phyloP scores from a whole-genome alignment of 2,888 invertebrate genomes.

The Scaptomyza caliginosa region DNA sequence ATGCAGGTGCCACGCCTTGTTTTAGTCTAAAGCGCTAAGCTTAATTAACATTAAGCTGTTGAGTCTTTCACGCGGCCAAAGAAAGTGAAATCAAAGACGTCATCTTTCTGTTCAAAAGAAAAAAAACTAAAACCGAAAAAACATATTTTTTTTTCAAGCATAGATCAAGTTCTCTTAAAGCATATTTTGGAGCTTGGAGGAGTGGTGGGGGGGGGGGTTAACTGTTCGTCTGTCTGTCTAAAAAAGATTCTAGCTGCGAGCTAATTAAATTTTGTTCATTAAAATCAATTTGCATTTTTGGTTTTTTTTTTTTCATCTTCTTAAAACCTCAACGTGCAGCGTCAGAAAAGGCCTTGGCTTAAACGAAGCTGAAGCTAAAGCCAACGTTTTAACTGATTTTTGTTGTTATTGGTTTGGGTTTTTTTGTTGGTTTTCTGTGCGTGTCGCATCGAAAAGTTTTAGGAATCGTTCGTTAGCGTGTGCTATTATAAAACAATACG shows the following conservation, averaged over 20 bases:
- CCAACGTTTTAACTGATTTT: constrained; percentile 50
- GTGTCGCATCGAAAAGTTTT: constrained; percentile 39
- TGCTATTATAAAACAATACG: constrained; percentile 41
- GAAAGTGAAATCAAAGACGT: constrained; percentile 59
- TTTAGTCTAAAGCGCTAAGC: constrained; percentile 37
- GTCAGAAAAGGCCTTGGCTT: constrained; percentile 78
- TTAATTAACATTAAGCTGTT: constrained; percentile 63
- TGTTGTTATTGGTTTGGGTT: constrained; percentile 2
- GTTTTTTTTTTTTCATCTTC: too few relatives aligned
- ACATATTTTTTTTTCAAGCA: background rate
- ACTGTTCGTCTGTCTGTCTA: constrained; percentile 2
- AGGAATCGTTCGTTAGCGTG: constrained; percentile 52
- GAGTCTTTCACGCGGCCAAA: constrained; percentile 52
- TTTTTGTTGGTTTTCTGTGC: constrained; percentile 29
- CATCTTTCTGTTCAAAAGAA: constrained; percentile 11
- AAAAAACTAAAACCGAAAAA: background rate
- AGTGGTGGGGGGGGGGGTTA: constrained; percentile 5
- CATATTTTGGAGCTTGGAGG: constrained; percentile 25
- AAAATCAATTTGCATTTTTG: constrained; percentile 80
- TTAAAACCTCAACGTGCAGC: constrained; percentile 61
- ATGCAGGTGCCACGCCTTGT: constrained; percentile 50
- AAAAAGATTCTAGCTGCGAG: constrained; percentile 75
- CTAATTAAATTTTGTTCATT: constrained; percentile 81
- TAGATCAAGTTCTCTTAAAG: background rate
- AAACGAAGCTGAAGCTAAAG: constrained; percentile 35